phyloP scores from a whole-genome alignment of 2,797 vertebrate species.

The Labroides dimidiatus region DNA sequence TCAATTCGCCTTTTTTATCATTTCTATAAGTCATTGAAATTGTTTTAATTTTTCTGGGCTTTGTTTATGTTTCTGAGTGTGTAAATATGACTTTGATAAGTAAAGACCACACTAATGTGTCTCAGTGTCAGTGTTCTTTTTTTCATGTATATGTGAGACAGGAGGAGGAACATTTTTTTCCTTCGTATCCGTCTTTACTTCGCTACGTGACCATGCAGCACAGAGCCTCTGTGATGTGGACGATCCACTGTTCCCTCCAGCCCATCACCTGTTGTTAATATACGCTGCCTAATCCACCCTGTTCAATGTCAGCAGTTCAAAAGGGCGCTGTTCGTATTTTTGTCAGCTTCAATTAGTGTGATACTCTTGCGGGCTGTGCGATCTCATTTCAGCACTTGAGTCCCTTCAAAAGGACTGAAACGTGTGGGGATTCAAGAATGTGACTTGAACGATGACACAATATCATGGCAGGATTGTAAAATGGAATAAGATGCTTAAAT shows the following conservation, averaged over 20 bases:
- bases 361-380: slow-evolving; percentile 85
- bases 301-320: slow-evolving; percentile 93
- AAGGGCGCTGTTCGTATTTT: slow-evolving; percentile 91
- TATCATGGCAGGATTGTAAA: slow-evolving; percentile 34
- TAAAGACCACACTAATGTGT: slow-evolving; percentile 55
- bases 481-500: slow-evolving; percentile 29
- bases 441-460: slow-evolving; percentile 51
- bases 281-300: slow-evolving; percentile 89
- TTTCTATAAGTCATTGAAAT: slow-evolving; percentile 41
- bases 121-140: not conserved
- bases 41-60: slow-evolving; percentile 32
- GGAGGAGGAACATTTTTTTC: slow-evolving; percentile 19
- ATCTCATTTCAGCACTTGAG: slow-evolving; percentile 88
- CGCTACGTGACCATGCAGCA: slow-evolving; percentile 20
- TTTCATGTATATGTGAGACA: not conserved
- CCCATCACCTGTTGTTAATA: slow-evolving; percentile 94
- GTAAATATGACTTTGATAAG: slow-evolving; percentile 64
- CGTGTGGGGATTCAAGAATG: slow-evolving; percentile 55
- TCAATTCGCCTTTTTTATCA: slow-evolving; percentile 42
- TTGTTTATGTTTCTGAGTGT: slow-evolving; percentile 48
- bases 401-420: slow-evolving; percentile 68
- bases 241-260: slow-evolving; percentile 56
- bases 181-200: slow-evolving; percentile 21
- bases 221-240: slow-evolving; percentile 37
- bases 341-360: slow-evolving; percentile 93